Evolutionary conservation across 1,140 invertebrate genomes (phyloP).

Genomic region (Teleogryllus occipitalis): DNA sequence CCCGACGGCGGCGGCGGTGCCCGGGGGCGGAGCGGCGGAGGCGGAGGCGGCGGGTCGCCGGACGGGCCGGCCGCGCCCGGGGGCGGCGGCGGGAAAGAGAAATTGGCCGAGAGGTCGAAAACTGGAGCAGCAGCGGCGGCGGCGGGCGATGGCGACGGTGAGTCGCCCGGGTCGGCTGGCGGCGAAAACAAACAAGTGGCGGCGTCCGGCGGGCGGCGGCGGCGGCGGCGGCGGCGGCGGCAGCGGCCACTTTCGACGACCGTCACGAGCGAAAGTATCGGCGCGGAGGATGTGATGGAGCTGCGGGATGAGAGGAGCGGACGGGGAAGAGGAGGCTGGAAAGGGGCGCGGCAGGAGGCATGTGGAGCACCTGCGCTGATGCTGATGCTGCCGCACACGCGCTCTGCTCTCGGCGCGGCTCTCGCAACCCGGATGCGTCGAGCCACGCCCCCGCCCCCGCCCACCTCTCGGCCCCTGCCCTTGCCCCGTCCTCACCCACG

Average conservation of each 20-base stretch:
- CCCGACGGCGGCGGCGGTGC: neutral
- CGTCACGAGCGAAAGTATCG: neutral
- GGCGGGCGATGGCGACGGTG: neutral
- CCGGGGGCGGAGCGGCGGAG: too few species aligned
- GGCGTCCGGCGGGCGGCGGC: too few species aligned
- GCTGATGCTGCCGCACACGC: too few species aligned
- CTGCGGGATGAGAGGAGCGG: neutral
- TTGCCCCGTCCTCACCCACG: too few species aligned
- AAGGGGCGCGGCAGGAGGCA: neutral
- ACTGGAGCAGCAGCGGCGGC: neutral
- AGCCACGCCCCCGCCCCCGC: too few species aligned
- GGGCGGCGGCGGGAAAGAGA: neutral
- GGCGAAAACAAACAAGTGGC: neutral
- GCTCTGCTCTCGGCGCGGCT: neutral
- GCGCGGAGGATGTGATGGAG: neutral
- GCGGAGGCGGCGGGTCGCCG: neutral
- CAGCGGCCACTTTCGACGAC: neutral
- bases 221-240: too few species aligned
- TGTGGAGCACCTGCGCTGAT: neutral
- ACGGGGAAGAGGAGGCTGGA: too few species aligned
- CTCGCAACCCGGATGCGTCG: neutral
- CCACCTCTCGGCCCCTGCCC: too few species aligned
- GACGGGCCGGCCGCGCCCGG: neutral
- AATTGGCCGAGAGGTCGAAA: neutral
- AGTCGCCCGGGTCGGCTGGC: too few species aligned